These are phyloP conservation scores for Sycobia sp. DNA, from an alignment of 1,140 invertebrate species.

Conservation along the genomic window DNA sequence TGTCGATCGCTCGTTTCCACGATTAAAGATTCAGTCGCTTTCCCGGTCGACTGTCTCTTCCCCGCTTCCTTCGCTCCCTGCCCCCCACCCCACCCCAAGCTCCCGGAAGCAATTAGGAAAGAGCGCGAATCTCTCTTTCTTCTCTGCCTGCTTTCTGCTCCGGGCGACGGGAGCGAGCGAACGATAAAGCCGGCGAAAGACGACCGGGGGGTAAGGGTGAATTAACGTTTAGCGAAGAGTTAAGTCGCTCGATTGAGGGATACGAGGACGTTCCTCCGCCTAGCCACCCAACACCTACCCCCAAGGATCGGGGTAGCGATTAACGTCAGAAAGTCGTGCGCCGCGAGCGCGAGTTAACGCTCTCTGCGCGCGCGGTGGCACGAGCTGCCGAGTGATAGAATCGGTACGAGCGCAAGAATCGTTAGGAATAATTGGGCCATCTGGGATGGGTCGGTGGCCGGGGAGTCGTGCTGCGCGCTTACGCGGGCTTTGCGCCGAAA, in stretches of 20 bases:
- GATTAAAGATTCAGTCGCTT: slow-evolving; percentile 10
- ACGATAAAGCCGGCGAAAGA: too few relatives aligned
- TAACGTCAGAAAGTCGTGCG: slow-evolving; percentile 8
- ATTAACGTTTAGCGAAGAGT: too few relatives aligned
- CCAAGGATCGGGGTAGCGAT: slow-evolving; percentile 13
- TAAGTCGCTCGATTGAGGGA: slow-evolving; percentile 18
- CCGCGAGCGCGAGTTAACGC: not conserved
- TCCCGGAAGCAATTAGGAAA: not conserved
- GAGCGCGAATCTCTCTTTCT: not conserved
- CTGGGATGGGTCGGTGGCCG: too few relatives aligned
- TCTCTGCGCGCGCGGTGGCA: not conserved
- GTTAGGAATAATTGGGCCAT: slow-evolving; percentile 22
- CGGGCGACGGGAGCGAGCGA: too few relatives aligned
- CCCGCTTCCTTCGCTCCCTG: not conserved
- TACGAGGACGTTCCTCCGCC: not conserved
- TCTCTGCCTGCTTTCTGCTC: too few relatives aligned
- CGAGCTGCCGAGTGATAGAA: slow-evolving; percentile 8
- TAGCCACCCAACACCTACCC: too few relatives aligned
- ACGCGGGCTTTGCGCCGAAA: too few relatives aligned
- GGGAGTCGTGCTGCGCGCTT: too few relatives aligned
- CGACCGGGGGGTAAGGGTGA: too few relatives aligned
- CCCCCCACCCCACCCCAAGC: too few relatives aligned
- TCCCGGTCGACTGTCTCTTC: not conserved
- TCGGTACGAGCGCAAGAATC: slow-evolving; percentile 25
- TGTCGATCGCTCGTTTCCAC: not conserved